These are phyloP conservation scores for Lagopus muta DNA, from an alignment of 2,113 vertebrate species.

Conservation along the genomic window DNA sequence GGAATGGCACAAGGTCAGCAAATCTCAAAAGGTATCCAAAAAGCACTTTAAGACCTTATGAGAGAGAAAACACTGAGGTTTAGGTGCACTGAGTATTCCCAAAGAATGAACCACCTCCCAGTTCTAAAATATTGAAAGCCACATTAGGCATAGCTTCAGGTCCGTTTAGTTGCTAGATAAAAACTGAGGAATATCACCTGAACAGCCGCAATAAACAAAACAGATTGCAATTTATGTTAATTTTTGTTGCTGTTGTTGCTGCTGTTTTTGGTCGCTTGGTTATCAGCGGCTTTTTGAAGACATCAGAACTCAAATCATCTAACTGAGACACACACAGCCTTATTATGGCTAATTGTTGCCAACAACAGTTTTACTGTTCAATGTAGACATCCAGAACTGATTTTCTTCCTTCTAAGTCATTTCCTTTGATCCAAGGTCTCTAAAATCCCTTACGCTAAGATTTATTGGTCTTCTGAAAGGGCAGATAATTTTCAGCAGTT, in stretches of 20 bases:
- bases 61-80: background rate
- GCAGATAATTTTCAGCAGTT: background rate
- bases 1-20: background rate
- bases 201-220: background rate
- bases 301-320: background rate
- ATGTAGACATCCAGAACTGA: background rate
- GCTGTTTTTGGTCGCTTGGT: background rate
- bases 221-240: background rate
- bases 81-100: background rate
- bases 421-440: background rate
- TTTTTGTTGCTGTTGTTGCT: background rate
- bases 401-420: background rate
- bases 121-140: background rate
- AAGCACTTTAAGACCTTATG: background rate
- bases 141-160: background rate
- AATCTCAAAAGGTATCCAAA: background rate
- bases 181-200: background rate
- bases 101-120: background rate
- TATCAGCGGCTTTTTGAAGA: background rate
- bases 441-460: background rate
- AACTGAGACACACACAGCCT: background rate
- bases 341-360: background rate
- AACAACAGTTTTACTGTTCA: background rate
- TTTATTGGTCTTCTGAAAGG: background rate
- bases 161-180: background rate